Evolutionary conservation across 2,888 invertebrate genomes (phyloP), one percentile per base, ranked within the genome.

Genomic region (Unio delphinus): DNA sequence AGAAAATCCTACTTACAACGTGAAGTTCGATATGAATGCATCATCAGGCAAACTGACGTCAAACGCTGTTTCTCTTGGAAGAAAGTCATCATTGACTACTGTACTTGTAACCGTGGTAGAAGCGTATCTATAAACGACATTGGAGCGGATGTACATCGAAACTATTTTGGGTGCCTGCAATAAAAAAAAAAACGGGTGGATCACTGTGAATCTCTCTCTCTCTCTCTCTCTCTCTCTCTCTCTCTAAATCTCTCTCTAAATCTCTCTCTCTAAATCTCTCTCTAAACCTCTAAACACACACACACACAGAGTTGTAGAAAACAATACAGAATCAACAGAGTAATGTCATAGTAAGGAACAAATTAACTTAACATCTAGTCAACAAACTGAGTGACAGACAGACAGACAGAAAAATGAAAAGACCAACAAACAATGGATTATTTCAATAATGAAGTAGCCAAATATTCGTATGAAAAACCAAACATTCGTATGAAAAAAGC

Each of bases 91-190:
- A 88, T 94, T 94, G 78, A 91, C 91, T 34, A 94, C 92, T 73
- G 91, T 91, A 74, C 94, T 93, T 18, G 92, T 92, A 2, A 94
- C 92, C 8, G 92, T 88, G 0, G 94, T 94, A 79, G 92, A 92
- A 7, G 94, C 93, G 86, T 93, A 94, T 34, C 94, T 92, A 82
- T 93, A 92, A 1, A 92, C 90, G 64, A 94, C 92, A 80, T 92
- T 92, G 0, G 94, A 93, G 55, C 91, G 89, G 30, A 94, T 92
- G 34, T 91, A 90, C 92, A 94, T 92, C 6, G 78, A 79, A 15
- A 68, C 70, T 54, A 82, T 75, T 30, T 72, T 60, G 62, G 82
- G 77, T 63, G 75, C 76, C 78, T 80, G 74, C 64, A 80, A 74
- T 30, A 67, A 23, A 69, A 62, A 57, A 54, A 61, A 56, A 55